Evolutionary conservation across 2,888 invertebrate genomes (phyloP), one percentile per base, ranked within the genome.

Genomic region (Eurytoma adleriae): DNA sequence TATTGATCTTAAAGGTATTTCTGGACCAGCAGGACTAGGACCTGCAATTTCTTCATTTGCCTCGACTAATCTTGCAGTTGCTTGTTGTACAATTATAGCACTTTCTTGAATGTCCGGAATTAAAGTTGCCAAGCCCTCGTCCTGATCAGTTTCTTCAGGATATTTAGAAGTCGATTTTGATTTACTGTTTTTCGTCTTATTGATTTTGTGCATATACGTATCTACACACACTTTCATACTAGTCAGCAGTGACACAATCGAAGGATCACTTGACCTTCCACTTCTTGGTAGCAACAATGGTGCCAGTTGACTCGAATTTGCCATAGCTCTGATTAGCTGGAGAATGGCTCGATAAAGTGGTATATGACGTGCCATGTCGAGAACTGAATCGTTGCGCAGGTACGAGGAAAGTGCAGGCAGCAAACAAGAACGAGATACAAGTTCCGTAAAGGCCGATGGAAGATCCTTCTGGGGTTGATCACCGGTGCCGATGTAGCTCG

Each of bases 331-430:
- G 82, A 97, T 93, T 83, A 97, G 91, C 85, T 96, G 95, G 85
- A 98, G 91, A 87, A 98, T 95, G 84, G 96, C 95, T 85, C 96
- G 94, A 92, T 98, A 98, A 86, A 98, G 93, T 40, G 98, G 97
- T 91, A 98, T 97, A 92, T 98, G 98, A 20, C 98, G 94, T n/a
- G 98, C 97, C 96, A 98, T 98, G 92, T 98, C 98, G 90, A 98
- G 92, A 85, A 98, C 98, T 92, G 98, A 98, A 91, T 98, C 98
- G 88, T 98, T 98, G 85, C 97, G 93, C 74, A 98, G 92, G 89
- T 98, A 98, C 0, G 97, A 97, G 86, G 96, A 96, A 40, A 98
- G 93, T 27, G 96, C 97, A 24, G 97, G 96, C 82, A 98, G 93
- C 24, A 98, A 92, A 86, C 97, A 96, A 80, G 98, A 98, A 88